Percentiles rank a stretch among this genome's conserved stretches.
Evolutionary conservation across 2,888 invertebrate species (phyloP).

Genomic region (Agrotis puta): DNA sequence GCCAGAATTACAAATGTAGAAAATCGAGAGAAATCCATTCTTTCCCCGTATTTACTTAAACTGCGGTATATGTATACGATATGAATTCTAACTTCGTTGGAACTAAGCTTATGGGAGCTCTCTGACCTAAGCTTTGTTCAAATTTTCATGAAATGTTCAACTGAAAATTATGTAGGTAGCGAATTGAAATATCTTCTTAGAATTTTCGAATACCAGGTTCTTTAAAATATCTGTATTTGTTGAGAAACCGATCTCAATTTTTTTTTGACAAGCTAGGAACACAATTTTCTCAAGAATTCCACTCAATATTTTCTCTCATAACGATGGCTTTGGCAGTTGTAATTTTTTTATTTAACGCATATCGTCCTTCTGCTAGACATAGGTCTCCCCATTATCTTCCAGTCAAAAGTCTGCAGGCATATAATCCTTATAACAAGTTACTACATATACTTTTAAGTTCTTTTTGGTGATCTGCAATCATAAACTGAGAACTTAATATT

Average conservation of each 20-base stretch:
- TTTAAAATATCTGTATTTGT: not conserved
- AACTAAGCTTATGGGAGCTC: not conserved
- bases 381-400: too few species aligned
- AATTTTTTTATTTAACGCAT: too few species aligned
- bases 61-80: not conserved
- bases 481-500: too few species aligned
- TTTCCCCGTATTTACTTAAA: not conserved
- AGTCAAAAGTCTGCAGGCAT: too few species aligned
- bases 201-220: not conserved
- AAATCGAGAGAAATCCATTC: not conserved
- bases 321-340: too few species aligned
- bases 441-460: too few species aligned
- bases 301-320: too few species aligned
- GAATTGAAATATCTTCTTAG: not conserved
- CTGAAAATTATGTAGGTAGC: not conserved
- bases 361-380: too few species aligned
- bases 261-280: not conserved
- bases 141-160: not conserved
- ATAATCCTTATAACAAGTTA: too few species aligned
- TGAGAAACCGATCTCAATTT: not conserved
- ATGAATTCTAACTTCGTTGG: not conserved
- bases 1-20: constrained; percentile 3
- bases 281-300: too few species aligned
- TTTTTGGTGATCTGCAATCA: too few species aligned
- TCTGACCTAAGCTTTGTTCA: not conserved